A percentile compares a stretch with the other conserved stretches of the same genome.
phyloP scores from a whole-genome alignment of 2,888 invertebrate genomes.

The Drosophila greeni region DNA sequence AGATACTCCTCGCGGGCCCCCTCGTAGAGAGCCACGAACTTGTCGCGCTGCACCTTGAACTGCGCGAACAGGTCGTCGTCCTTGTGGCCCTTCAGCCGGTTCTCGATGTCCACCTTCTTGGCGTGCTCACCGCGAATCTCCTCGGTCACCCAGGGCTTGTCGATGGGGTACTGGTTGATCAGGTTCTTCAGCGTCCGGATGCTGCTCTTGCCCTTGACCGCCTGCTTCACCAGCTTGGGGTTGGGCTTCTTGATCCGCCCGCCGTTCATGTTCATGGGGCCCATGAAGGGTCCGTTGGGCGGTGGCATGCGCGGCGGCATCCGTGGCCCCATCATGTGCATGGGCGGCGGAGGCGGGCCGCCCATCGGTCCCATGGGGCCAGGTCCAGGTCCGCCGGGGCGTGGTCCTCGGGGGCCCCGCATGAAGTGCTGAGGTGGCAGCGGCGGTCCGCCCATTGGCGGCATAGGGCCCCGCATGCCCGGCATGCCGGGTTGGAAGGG shows the following conservation, averaged over 20 bases:
- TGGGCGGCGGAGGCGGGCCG: slow-evolving; percentile 57
- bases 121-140: slow-evolving; percentile 80
- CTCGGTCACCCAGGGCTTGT: slow-evolving; percentile 82
- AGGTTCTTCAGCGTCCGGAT: slow-evolving; percentile 77
- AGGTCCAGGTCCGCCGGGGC: slow-evolving; percentile 53
- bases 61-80: slow-evolving; percentile 81
- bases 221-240: slow-evolving; percentile 67
- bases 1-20: slow-evolving; percentile 81
- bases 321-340: slow-evolving; percentile 59
- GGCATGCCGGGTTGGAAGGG: slow-evolving; percentile 65
- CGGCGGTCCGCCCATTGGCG: slow-evolving; percentile 59
- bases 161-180: slow-evolving; percentile 79
- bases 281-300: slow-evolving; percentile 44
- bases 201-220: slow-evolving; percentile 70
- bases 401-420: slow-evolving; percentile 62
- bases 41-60: slow-evolving; percentile 81
- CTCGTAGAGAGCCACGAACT: slow-evolving; percentile 81
- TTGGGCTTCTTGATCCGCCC: slow-evolving; percentile 75
- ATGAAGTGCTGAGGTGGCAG: slow-evolving; percentile 68
- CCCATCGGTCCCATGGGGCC: slow-evolving; percentile 52
- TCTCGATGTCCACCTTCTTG: slow-evolving; percentile 81
- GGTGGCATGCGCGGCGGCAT: slow-evolving; percentile 62
- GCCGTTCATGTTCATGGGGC: slow-evolving; percentile 52
- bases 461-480: slow-evolving; percentile 54
- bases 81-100: slow-evolving; percentile 79